Evolutionary conservation across 2,888 invertebrate species (phyloP).

Genomic region (Yponomeuta evonymella): DNA sequence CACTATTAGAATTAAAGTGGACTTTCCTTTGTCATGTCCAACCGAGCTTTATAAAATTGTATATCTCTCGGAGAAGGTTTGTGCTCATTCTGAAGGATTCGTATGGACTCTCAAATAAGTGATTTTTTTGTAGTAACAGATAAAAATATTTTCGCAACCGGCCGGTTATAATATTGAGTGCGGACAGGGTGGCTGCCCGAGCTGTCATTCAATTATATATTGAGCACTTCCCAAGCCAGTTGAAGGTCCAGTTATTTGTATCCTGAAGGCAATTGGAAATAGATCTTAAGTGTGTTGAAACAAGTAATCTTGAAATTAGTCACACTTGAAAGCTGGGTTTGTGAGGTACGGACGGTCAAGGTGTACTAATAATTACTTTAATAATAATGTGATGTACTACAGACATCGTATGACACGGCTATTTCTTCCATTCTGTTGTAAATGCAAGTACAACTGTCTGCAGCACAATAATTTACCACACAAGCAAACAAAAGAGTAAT

Average conservation of each 20-base stretch:
- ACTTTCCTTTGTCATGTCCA: no score
- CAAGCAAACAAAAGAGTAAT: no score
- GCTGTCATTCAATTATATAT: not conserved
- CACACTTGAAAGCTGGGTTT: not conserved
- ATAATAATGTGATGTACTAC: not conserved
- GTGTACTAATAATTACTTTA: not conserved
- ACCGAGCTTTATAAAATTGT: no score
- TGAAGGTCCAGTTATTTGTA: not conserved
- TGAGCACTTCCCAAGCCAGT: not conserved
- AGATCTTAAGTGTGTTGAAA: conserved; percentile 1
- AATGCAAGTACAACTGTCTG: no score
- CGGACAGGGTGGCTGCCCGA: not conserved
- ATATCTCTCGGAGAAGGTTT: no score
- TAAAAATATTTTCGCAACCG: not conserved
- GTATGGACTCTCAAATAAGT: no score
- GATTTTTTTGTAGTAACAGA: not conserved
- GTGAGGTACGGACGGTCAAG: not conserved
- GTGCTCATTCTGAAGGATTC: no score
- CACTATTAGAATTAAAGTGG: no score
- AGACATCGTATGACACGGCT: not conserved
- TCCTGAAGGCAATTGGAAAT: conserved; percentile 3
- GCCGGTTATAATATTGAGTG: not conserved
- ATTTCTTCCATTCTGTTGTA: not conserved
- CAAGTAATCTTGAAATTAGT: conserved; percentile 1
- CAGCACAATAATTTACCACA: no score